Conservation (phyloP, 1,140 invertebrate genomes). For the Diorhabda sublineata region DNA sequence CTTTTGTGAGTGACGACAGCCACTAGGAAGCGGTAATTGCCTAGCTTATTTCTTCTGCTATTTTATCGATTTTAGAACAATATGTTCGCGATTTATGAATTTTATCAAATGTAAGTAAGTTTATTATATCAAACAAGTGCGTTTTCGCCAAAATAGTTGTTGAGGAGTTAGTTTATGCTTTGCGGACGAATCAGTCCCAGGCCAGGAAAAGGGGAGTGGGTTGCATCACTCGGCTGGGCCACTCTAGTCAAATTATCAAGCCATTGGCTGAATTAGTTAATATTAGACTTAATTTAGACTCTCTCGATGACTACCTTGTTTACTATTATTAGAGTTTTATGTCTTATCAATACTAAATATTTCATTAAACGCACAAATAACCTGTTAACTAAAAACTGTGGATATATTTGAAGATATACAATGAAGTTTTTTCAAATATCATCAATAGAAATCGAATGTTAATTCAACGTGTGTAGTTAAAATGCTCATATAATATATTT, state of each 20-base stretch:
- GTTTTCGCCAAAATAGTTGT: slow-evolving; percentile 45
- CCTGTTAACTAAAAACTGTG: no score
- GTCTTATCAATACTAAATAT: no score
- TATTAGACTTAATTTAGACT: slow-evolving; percentile 43
- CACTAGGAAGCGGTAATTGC: slow-evolving; percentile 1
- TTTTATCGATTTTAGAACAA: slow-evolving; percentile 46
- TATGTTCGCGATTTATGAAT: slow-evolving; percentile 43
- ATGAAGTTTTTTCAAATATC: no score
- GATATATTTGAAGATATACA: no score
- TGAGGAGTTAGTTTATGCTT: slow-evolving; percentile 46
- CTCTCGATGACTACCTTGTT: background rate
- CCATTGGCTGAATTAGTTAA: slow-evolving; percentile 41
- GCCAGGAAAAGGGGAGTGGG: slow-evolving; percentile 19
- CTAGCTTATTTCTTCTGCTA: background rate
- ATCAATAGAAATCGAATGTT: no score
- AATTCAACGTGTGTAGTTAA: no score
- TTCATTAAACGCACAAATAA: no score
- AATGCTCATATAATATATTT: no score
- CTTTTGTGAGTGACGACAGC: background rate
- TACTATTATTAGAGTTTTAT: background rate
- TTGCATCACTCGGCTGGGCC: slow-evolving; percentile 37
- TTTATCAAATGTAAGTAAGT: slow-evolving; percentile 42
- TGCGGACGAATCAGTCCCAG: slow-evolving; percentile 31
- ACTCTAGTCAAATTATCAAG: slow-evolving; percentile 49
- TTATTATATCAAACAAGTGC: slow-evolving; percentile 40